Base-by-base conservation (phyloP, 2,113 vertebrate genomes). In the Anguilla japonica region DNA sequence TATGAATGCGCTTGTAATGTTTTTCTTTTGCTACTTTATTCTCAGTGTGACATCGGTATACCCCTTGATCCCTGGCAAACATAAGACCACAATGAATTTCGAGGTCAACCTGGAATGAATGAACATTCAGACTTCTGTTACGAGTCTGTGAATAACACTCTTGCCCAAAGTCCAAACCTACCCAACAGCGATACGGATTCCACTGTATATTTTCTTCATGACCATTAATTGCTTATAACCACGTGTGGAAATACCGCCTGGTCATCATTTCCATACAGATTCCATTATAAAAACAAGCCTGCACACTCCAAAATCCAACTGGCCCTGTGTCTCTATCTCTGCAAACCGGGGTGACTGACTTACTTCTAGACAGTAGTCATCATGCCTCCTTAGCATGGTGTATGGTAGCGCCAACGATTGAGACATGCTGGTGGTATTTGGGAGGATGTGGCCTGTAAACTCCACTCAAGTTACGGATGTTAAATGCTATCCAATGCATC, bases 401-500 rank as follows among this genome's bases (percentile, higher is more conserved):
- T n/a, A n/a, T n/a, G n/a, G n/a, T n/a, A n/a, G n/a, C 89, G 89
- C 11, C n/a, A n/a, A 89, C 88, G 1, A 84, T 92, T 11, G 85
- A 91, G 29, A 87, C 85, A 0, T 92, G 89, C 84, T 92, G 90
- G 91, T 92, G 90, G 91, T 92, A 91, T 79, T 53, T 91, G 50
- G 91, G 91, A 6, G 86, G 86, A 71, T 11, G 15, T 86, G 5
- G 88, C 90, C 79, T 92, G 91, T 81, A 92, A 91, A 86, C 85
- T 92, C 26, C 90, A 91, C 89, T 91, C 80, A 75, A 91, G 91
- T 82, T 82, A 84, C 85, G 16, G 89, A 89, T 53, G 84, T 91
- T n/a, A n/a, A 29, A 89, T 87, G 46, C 84, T 91, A 43, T 89
- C 88, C 78, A 89, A 86, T 0, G 88, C 86, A 0, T 92, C 91